Evolutionary conservation across 2,797 vertebrate species (phyloP).

Genomic region (Falco naumanni): DNA sequence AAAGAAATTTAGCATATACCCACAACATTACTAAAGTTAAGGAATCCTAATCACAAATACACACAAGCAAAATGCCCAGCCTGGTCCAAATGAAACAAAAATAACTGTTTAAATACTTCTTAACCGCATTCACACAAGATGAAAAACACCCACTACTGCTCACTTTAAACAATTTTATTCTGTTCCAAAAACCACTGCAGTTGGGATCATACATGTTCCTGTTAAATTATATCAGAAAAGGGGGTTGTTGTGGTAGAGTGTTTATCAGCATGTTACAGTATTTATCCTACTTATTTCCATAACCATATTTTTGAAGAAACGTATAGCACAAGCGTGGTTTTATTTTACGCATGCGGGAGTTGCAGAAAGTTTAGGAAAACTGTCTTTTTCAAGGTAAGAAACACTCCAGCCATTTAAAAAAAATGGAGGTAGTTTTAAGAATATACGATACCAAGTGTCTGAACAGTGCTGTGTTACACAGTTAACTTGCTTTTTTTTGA

Average conservation of each 20-base stretch:
- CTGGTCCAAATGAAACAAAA: background rate
- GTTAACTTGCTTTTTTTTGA: background rate
- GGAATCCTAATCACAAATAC: background rate
- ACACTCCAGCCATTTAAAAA: conserved; percentile 40
- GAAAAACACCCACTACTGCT: background rate
- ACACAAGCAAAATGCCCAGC: background rate
- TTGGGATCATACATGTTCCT: background rate
- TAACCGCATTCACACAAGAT: background rate
- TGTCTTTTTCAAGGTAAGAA: background rate
- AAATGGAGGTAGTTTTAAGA: conserved; percentile 55
- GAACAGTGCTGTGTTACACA: conserved; percentile 1
- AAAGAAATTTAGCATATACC: background rate
- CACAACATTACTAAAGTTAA: background rate
- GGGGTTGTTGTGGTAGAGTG: background rate
- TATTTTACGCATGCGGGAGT: conserved; percentile 40
- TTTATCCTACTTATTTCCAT: background rate
- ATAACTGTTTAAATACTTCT: background rate
- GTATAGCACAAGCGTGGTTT: conserved; percentile 15
- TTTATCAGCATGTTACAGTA: conserved; percentile 1
- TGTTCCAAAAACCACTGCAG: conserved; percentile 39
- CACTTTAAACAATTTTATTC: conserved; percentile 61
- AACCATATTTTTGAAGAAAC: conserved; percentile 11
- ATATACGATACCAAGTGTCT: background rate
- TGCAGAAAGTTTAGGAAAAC: background rate
- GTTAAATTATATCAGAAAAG: background rate